These are phyloP conservation scores for Leptopilina syphax DNA, from an alignment of 2,888 invertebrate species.

Conservation along the genomic window DNA sequence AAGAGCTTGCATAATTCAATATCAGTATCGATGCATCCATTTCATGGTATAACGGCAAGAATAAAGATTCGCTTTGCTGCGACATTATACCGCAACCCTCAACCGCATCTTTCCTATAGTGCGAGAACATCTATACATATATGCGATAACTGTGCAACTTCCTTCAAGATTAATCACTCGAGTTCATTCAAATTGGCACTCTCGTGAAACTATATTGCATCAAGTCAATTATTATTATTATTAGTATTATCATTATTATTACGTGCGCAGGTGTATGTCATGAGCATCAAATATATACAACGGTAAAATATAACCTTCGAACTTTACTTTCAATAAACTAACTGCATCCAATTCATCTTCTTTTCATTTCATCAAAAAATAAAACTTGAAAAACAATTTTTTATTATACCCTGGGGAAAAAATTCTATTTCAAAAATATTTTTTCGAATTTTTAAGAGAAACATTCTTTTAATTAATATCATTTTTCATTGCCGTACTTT, in stretches of 20 bases:
- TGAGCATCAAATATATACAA: conserved; percentile 8
- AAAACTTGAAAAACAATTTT: too few relatives aligned
- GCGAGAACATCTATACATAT: not conserved
- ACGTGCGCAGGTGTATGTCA: not conserved
- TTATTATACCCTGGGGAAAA: not conserved
- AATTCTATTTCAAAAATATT: not conserved
- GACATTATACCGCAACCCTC: not conserved
- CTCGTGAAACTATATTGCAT: conserved; percentile 12
- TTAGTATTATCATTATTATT: conserved; percentile 1
- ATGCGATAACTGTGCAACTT: conserved; percentile 5
- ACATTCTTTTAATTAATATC: too few relatives aligned
- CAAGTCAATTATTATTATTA: conserved; percentile 1
- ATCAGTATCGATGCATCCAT: conserved; percentile 47
- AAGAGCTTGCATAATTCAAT: conserved; percentile 58
- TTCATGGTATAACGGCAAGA: conserved; percentile 39
- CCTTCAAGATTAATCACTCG: conserved; percentile 27
- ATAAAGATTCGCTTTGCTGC: conserved; percentile 35
- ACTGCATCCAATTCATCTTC: not conserved
- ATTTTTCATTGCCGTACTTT: too few relatives aligned
- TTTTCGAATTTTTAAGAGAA: too few relatives aligned
- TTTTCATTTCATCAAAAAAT: not conserved
- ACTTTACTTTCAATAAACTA: not conserved
- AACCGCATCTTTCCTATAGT: not conserved
- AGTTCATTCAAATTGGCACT: conserved; percentile 8
- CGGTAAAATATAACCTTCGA: not conserved